Evolutionary conservation across 2,113 vertebrate species (phyloP).

Genomic region (Lasiurus cinereus): DNA sequence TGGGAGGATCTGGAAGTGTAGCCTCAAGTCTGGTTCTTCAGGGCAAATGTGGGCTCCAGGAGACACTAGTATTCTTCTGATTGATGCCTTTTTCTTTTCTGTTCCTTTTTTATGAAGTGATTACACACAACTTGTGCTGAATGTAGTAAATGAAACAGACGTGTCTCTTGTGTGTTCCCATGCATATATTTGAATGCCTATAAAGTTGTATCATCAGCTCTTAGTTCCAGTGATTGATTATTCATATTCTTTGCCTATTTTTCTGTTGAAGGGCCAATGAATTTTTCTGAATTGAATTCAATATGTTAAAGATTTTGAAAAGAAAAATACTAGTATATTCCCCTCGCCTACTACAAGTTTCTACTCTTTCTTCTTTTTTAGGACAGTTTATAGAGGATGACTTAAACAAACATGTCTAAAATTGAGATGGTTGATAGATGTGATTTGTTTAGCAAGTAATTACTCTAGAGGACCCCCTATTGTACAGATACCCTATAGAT

Average conservation of each 20-base stretch:
- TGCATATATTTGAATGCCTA: background rate
- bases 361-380: background rate
- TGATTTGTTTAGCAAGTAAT: conserved; percentile 13
- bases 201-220: background rate
- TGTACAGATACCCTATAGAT: background rate
- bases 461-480: background rate
- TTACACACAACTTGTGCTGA: background rate
- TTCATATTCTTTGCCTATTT: background rate
- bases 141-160: background rate
- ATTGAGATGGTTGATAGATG: background rate
- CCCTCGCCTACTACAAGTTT: background rate
- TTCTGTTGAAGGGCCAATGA: background rate
- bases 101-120: background rate
- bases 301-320: conserved; percentile 8
- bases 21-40: background rate
- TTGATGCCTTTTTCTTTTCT: background rate
- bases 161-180: background rate
- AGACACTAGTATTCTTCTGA: background rate
- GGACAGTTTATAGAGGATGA: background rate
- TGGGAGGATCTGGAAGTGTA: background rate
- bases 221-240: background rate
- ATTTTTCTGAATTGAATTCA: conserved; percentile 19
- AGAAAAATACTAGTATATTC: background rate
- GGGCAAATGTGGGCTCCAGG: background rate
- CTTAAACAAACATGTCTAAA: background rate